Conservation (phyloP, 2,797 vertebrate genomes). For the Manis pentadactyla region DNA sequence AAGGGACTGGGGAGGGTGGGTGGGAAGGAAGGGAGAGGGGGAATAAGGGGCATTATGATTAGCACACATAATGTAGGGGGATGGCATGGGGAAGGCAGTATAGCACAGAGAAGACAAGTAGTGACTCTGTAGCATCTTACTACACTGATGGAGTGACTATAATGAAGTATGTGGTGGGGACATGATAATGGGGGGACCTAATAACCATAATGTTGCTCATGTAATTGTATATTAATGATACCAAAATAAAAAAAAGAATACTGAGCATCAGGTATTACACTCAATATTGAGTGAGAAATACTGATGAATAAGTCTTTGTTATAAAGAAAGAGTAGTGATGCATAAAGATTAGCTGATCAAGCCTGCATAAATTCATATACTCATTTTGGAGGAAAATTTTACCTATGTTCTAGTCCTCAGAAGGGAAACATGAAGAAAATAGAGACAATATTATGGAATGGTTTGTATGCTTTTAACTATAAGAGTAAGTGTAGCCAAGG, state of each 20-base stretch:
- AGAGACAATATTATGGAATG: not conserved
- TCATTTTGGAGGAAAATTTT: slow-evolving; percentile 6
- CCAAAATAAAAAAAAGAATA: not conserved
- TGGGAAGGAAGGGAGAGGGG: too few relatives aligned
- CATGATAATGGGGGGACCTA: too few relatives aligned
- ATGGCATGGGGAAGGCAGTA: too few relatives aligned
- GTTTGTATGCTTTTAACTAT: not conserved
- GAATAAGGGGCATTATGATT: too few relatives aligned
- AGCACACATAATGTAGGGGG: too few relatives aligned
- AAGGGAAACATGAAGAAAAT: not conserved
- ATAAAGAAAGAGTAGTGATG: not conserved
- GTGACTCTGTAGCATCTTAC: too few relatives aligned
- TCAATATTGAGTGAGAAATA: not conserved
- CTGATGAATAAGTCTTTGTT: not conserved
- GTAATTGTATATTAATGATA: too few relatives aligned
- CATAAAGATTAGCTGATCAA: not conserved
- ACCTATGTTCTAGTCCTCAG: not conserved
- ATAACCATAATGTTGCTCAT: too few relatives aligned
- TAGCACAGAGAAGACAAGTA: too few relatives aligned
- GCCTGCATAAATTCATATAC: not conserved
- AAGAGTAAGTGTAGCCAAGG: not conserved
- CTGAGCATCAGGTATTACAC: not conserved
- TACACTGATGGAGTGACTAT: too few relatives aligned
- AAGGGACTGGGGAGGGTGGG: too few relatives aligned
- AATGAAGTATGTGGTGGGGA: too few relatives aligned